Conservation (phyloP, 53 echinoderm and acorn worm genomes). For the Crossaster papposus region DNA sequence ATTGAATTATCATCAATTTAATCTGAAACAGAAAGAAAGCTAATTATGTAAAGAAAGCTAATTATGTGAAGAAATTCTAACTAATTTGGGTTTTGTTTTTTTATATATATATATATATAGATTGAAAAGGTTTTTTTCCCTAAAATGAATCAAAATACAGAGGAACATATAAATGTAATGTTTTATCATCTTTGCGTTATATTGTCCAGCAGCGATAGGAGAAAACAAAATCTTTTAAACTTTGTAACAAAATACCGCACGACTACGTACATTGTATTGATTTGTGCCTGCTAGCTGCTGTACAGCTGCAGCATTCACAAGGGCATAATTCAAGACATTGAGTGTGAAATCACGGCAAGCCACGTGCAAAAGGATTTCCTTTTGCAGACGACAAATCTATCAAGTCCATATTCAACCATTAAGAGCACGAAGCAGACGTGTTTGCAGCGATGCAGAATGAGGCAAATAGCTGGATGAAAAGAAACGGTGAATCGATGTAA, state of each 20-base stretch:
- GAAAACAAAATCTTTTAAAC: background rate
- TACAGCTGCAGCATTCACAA: background rate
- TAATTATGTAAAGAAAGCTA: too few relatives aligned
- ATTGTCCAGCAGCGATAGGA: background rate
- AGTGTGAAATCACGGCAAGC: background rate
- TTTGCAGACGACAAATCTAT: background rate
- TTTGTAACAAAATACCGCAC: background rate
- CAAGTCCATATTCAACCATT: background rate
- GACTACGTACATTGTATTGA: background rate
- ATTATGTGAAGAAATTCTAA: too few relatives aligned
- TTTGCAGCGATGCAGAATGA: background rate
- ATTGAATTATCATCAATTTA: too few relatives aligned
- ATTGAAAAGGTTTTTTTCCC: too few relatives aligned
- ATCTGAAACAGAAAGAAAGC: too few relatives aligned
- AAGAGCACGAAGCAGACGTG: background rate
- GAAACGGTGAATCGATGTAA: slow-evolving; percentile 29
- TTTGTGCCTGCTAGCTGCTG: background rate
- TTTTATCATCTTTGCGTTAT: too few relatives aligned
- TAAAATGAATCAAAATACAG: too few relatives aligned
- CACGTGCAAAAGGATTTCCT: background rate
- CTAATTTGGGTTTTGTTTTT: too few relatives aligned
- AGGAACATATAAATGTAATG: too few relatives aligned
- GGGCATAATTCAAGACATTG: background rate
- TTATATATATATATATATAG: too few relatives aligned
- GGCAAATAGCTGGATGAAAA: background rate